A percentile compares a stretch with the other conserved stretches of the same genome.
These are phyloP conservation scores for Argyresthia goedartella DNA, from an alignment of 2,888 invertebrate genomes.

Conservation along the genomic window DNA sequence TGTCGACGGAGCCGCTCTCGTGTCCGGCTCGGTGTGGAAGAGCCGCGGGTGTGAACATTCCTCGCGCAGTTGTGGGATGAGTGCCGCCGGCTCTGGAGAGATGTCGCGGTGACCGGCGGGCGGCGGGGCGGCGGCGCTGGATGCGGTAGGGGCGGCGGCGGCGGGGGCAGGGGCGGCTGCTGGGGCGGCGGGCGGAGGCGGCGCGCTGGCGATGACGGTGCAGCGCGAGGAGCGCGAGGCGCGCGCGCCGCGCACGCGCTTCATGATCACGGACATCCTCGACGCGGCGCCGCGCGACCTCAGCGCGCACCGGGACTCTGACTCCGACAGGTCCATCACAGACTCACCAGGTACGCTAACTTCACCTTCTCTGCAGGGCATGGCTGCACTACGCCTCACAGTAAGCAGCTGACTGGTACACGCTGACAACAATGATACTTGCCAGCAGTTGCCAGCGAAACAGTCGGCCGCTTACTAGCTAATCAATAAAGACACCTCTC, in stretches of 20 bases:
- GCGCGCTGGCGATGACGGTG: conserved; percentile 72
- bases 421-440: too few species aligned
- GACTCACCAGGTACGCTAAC: conserved; percentile 64
- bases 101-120: conserved; percentile 21
- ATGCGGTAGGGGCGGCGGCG: conserved; percentile 28
- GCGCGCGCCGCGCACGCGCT: conserved; percentile 81
- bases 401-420: too few species aligned
- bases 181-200: conserved; percentile 46
- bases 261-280: conserved; percentile 93
- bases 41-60: too few species aligned
- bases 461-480: too few species aligned
- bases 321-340: conserved; percentile 70
- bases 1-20: not conserved
- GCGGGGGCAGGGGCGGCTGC: conserved; percentile 20
- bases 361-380: too few species aligned
- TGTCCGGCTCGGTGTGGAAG: not conserved
- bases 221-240: conserved; percentile 79
- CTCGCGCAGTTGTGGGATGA: too few species aligned
- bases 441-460: too few species aligned
- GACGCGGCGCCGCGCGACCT: conserved; percentile 70
- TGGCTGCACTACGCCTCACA: too few species aligned
- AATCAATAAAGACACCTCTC: too few species aligned
- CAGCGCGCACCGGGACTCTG: conserved; percentile 68
- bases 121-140: conserved; percentile 40
- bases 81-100: too few species aligned